Evolutionary conservation across 2,888 invertebrate genomes (phyloP), one percentile per base, ranked within the genome.

Genomic region (Pterobdella sp.): DNA sequence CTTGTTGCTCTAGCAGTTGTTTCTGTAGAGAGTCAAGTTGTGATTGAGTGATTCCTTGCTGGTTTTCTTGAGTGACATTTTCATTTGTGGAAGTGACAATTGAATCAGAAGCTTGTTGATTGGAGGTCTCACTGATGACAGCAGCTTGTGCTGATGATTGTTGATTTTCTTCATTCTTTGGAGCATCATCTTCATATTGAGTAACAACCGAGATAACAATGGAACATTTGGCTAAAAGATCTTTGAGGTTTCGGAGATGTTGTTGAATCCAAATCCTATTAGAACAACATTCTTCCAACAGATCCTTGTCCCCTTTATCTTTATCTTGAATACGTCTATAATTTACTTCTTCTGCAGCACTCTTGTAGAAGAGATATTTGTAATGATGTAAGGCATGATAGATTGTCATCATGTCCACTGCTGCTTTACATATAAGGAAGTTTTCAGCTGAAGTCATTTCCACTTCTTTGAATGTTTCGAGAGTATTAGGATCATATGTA

Each of bases 1-100:
- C 78, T 66, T 81, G 80, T 78, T 86, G 85, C 69, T 86, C 82
- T 1, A 82, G 77, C 7, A 86, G 77, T 75, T 85, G 85, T 73
- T 87, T 86, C 74, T 86, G 85, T 69, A 87, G 84, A 1, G 81
- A 79, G 70, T 81, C 80, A 63, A 86, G 80, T 76, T 85, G 84
- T 34, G 84, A 83, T 49, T 81, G 78, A 0, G 82, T 79, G n/a
- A 80, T 78, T 60, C 85, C 84, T 67, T 83, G 82, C 77, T 86
- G 86, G 67, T 36, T 67, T 34, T 67, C 26, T 36, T 22, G 10
- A 34, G 22, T 32, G 18, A n/a, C 36, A 18, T 34, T 34, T 7
- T 31, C 4, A 60, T 60, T 60, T 4, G 22, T 10, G 34, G 35
- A 34, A 32, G 22, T 26, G 29, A 66, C 66, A 29, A 66, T 34